Percentiles rank a stretch among this genome's conserved stretches.
Conservation (phyloP, 2,888 invertebrate species). For the Hipparchia sbordonii region DNA sequence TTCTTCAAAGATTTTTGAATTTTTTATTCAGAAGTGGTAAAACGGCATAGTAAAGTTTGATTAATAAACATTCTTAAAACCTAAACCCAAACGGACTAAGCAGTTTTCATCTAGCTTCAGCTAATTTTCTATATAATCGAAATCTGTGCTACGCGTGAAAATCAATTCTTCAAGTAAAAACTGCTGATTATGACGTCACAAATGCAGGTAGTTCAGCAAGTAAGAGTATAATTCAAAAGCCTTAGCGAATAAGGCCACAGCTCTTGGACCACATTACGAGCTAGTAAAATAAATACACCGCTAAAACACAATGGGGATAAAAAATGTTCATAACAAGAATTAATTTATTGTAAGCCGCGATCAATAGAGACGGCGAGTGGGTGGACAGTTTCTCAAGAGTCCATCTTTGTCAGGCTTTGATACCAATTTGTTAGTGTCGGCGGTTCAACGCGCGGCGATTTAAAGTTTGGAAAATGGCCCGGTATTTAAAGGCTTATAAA, state of each 20-base stretch:
- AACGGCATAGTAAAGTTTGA: no score
- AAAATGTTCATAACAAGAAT: constrained; percentile 81
- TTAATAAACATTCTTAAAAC: no score
- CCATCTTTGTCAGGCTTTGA: constrained; percentile 82
- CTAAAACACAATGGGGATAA: constrained; percentile 73
- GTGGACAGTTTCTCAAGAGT: constrained; percentile 81
- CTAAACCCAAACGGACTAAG: background rate
- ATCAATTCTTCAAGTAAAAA: background rate
- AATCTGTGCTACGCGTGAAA: background rate
- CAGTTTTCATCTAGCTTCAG: background rate
- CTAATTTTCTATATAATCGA: background rate
- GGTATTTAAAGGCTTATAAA: constrained; percentile 39
- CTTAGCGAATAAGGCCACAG: background rate
- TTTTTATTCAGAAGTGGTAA: no score
- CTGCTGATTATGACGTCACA: no score
- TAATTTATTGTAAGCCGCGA: constrained; percentile 78
- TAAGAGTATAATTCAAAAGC: background rate
- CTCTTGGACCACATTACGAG: constrained; percentile 51
- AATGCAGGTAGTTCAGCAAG: no score
- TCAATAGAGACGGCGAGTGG: constrained; percentile 79
- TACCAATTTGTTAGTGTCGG: constrained; percentile 81
- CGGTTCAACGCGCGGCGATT: constrained; percentile 74
- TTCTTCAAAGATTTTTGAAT: background rate
- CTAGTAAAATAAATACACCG: constrained; percentile 72
- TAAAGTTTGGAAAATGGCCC: constrained; percentile 77